Evolutionary conservation across 1,140 invertebrate species (phyloP).

Genomic region (Platyscapa corneri): DNA sequence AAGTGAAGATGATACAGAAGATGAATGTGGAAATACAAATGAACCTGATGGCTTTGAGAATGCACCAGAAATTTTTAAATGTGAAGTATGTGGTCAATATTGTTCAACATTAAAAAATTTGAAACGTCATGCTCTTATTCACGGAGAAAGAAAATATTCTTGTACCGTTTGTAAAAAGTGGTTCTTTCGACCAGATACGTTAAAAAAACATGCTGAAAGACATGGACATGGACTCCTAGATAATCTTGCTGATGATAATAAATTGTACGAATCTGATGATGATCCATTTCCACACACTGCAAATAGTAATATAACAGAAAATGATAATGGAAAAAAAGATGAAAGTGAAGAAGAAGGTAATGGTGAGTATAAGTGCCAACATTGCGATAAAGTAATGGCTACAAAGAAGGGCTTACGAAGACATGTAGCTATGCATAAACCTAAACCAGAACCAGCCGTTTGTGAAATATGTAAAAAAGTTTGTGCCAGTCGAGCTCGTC

Average conservation of each 20-base stretch:
- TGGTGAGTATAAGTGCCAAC: slow-evolving; percentile 69
- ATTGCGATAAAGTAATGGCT: slow-evolving; percentile 70
- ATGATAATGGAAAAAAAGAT: slow-evolving; percentile 62
- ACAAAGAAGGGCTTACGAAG: slow-evolving; percentile 71
- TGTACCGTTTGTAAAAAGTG: slow-evolving; percentile 73
- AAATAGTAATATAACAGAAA: slow-evolving; percentile 55
- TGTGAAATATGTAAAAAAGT: slow-evolving; percentile 73
- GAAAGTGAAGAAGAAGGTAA: slow-evolving; percentile 66
- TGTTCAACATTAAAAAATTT: slow-evolving; percentile 71
- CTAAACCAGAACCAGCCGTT: slow-evolving; percentile 70
- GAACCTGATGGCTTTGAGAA: slow-evolving; percentile 65
- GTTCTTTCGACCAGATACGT: slow-evolving; percentile 71
- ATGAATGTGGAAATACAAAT: slow-evolving; percentile 57
- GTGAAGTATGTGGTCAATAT: slow-evolving; percentile 68
- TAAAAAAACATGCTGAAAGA: slow-evolving; percentile 71
- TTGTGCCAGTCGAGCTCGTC: slow-evolving; percentile 70
- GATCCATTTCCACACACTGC: slow-evolving; percentile 55
- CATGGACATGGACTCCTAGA: slow-evolving; percentile 68
- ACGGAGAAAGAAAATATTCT: slow-evolving; percentile 72
- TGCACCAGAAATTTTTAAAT: slow-evolving; percentile 69
- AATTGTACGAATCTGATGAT: slow-evolving; percentile 66
- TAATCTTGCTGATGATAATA: slow-evolving; percentile 66
- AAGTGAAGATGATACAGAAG: slow-evolving; percentile 56
- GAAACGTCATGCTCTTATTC: slow-evolving; percentile 68
- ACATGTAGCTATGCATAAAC: slow-evolving; percentile 72